Evolutionary conservation across 2,797 vertebrate species (phyloP), one percentile per base, ranked within the genome.

Genomic region (Chloroceryle inda): DNA sequence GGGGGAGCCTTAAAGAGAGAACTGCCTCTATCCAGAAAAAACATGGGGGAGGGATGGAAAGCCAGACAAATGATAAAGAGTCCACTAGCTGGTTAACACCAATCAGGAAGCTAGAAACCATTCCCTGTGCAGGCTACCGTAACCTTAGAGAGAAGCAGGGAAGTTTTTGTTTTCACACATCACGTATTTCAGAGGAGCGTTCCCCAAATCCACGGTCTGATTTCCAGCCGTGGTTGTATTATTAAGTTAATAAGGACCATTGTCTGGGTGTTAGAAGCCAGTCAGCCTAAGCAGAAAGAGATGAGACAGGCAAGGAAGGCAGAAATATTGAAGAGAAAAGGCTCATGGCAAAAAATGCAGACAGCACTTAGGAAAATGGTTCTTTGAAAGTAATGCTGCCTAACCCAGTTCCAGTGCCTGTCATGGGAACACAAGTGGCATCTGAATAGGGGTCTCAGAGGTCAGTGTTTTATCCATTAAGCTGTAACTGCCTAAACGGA

Each of bases 261-360:
- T 71, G 47, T 92, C 79, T 73, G 73, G 44, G 6, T 88, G 27
- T 90, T 81, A 81, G 31, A 59, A 94, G 55, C 40, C 72, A 73
- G 86, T 85, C 67, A 94, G 80, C 72, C 77, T 62, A 88, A 53
- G 45, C n/a, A 92, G 85, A 94, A 96, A 90, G 50, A 91, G 55
- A 72, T 84, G 55, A 96, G 58, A 77, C 56, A 82, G 62, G 49
- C 37, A 85, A 87, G 5, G 5, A 82, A 45, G 38, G 50, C 47
- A 89, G 84, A 92, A 87, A 73, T 83, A 56, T 2, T 52, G 58
- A 78, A 73, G 42, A 82, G 55, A 76, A 92, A 92, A 94, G 56
- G 38, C 75, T 86, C 26, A 40, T 64, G 77, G 59, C 66, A 80
- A 77, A 88, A 94, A 86, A 76, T 40, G 69, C 76, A 69, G 67